Evolutionary conservation across 2,113 vertebrate species (phyloP), one percentile per base, ranked within the genome.

Genomic region (Ophiodon elongatus): DNA sequence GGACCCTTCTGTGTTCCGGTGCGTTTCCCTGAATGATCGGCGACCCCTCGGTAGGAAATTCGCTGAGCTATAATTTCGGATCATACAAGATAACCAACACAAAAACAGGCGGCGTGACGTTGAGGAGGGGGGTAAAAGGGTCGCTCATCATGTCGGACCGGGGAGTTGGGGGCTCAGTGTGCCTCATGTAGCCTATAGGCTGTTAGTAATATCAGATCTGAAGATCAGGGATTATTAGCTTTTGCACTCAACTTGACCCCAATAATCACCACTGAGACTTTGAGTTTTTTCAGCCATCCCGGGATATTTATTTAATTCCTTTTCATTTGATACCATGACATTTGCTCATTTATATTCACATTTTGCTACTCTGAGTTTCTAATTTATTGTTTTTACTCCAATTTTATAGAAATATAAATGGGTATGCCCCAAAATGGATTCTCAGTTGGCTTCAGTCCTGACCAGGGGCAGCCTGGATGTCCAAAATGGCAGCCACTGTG

Each of bases 371-470:
- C 25, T 59, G 10, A 79, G 7, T 70, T 54, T 77, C 29, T 82
- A 69, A 87, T 71, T 29, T 35, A 0, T 45, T 45, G 6, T 63
- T 62, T 9, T 52, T 77, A 25, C 65, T 69, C 52, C 54, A 83
- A 4, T 79, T 73, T 83, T 79, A 19, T 57, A 88, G 79, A 91
- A 82, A 83, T 85, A 90, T 80, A 88, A 89, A 90, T 89, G 90
- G 90, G 85, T 89, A 90, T 94, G 92, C 90, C 90, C 85, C 90
- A 94, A 94, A 94, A 95, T 95, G 93, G 93, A 94, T 89, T 93
- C 92, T 88, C 93, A 93, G 87, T 86, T 92, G 92, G 93, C 90
- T 86, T 87, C 90, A 92, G 91, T 94, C 93, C 92, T 93, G 91
- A 91, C 92, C 90, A 93, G 89, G 89, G 88, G 90, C 90, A 93